Evolutionary conservation across 2,888 invertebrate species (phyloP), one percentile per base, ranked within the genome.

Genomic region (Clitarchus hookeri): DNA sequence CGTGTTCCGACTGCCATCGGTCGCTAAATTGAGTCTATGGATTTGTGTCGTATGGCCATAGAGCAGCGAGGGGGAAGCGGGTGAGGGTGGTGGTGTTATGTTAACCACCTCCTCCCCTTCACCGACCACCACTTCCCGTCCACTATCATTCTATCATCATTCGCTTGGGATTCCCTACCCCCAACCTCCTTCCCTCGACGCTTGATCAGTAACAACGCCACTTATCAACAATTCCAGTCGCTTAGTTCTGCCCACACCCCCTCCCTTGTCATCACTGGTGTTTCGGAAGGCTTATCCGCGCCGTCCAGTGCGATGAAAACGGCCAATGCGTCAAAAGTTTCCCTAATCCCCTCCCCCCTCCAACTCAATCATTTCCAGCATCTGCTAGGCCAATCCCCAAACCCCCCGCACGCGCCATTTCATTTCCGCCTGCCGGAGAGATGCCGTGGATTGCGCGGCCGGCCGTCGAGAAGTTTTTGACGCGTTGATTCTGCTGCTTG

Each of bases 151-250:
- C 65, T 19, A 65, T 65, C 65, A 65, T 65, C 65, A 65, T 65
- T 65, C 65, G 23, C 65, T 65, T 9, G 65, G 65, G 65, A 65
- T 65, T 53, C 53, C 53, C 13, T 12, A 53, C 12, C n/a, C 8
- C 65, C 65, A n/a, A 6, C n/a, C 65, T 65, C 65, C 19, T 8
- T 16, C n/a, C 65, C n/a, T 23, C 19, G 16, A 23, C 65, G 65
- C 65, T 65, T 65, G 65, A 65, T 65, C 65, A 65, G 65, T 65
- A 4, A 65, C 65, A n/a, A 19, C 65, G 65, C 65, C 65, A 65
- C 65, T 65, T 65, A 65, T 65, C 65, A 65, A 65, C 65, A 65
- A 65, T 65, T 65, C 65, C 65, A 65, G 65, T 65, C 65, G 65
- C 65, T 65, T 65, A 65, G 65, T 23, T 48, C 48, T 48, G 19